A percentile compares a stretch with the other conserved stretches of the same genome.
phyloP scores from a whole-genome alignment of 2,797 vertebrate species.

The Acridotheres tristis region DNA sequence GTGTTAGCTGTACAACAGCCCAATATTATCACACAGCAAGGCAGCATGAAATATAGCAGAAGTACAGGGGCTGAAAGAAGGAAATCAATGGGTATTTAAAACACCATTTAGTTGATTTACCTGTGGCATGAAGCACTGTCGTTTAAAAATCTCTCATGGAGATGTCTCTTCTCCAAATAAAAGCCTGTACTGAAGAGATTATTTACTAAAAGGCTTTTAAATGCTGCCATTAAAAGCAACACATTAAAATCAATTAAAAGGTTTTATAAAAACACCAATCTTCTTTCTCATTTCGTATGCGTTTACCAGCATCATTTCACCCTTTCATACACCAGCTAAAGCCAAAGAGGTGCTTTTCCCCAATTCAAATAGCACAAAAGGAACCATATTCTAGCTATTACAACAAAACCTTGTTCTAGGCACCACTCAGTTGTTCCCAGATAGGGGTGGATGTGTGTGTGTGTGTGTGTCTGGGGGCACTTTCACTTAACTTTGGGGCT shows the following conservation, averaged over 20 bases:
- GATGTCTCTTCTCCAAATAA: slow-evolving; percentile 21
- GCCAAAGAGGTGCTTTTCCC: not conserved
- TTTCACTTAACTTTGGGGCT: not conserved
- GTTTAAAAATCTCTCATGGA: slow-evolving; percentile 32
- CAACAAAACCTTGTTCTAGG: not conserved
- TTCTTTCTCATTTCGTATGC: not conserved
- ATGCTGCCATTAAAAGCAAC: slow-evolving; percentile 19
- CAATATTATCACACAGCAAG: not conserved
- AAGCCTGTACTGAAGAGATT: not conserved
- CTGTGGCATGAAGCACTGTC: not conserved
- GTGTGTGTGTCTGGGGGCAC: too few relatives aligned
- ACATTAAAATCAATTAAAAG: slow-evolving; percentile 57
- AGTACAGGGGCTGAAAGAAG: not conserved
- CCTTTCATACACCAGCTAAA: not conserved
- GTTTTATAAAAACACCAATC: slow-evolving; percentile 25
- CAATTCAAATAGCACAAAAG: not conserved
- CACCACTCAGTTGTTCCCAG: rapidly evolving
- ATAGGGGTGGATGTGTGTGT: too few relatives aligned
- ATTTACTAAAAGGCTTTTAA: slow-evolving; percentile 58
- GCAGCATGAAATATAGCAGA: slow-evolving; percentile 16
- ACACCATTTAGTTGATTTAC: slow-evolving; percentile 46
- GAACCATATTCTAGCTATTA: not conserved
- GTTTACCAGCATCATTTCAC: not conserved
- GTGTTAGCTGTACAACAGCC: not conserved
- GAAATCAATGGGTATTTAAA: slow-evolving; percentile 44